Evolutionary conservation across 1,140 invertebrate species (phyloP).

Genomic region (Brachionus paranguensis): DNA sequence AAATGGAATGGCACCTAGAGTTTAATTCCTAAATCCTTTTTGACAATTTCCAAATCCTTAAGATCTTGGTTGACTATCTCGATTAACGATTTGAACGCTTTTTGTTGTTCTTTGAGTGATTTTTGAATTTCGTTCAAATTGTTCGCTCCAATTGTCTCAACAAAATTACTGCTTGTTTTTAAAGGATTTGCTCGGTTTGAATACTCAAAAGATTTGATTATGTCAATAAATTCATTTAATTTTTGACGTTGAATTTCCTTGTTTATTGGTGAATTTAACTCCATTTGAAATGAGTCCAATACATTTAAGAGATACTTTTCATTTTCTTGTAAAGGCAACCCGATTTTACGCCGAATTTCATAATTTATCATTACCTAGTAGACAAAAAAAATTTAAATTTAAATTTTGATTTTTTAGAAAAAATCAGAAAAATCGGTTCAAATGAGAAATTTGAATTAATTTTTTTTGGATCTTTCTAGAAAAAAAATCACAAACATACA

Average conservation of each 20-base stretch:
- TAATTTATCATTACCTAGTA: slow-evolving; percentile 22
- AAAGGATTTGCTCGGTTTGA: slow-evolving; percentile 11
- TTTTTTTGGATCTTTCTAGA: too few species aligned
- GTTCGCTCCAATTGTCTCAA: background rate
- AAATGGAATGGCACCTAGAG: background rate
- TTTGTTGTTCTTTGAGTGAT: slow-evolving; percentile 11
- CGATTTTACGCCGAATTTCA: slow-evolving; percentile 14
- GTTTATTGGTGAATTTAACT: slow-evolving; percentile 33
- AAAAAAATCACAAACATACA: too few species aligned
- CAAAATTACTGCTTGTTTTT: background rate
- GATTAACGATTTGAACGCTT: slow-evolving; percentile 27
- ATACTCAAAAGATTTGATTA: slow-evolving; percentile 5
- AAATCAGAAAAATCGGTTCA: too few species aligned
- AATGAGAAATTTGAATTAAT: too few species aligned
- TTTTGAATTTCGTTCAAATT: slow-evolving; percentile 21
- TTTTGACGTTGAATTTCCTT: slow-evolving; percentile 32
- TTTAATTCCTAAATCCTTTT: background rate
- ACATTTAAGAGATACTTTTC: slow-evolving; percentile 31
- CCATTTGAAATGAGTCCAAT: slow-evolving; percentile 32
- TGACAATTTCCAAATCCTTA: slow-evolving; percentile 13
- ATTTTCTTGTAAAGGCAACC: slow-evolving; percentile 27
- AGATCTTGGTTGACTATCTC: slow-evolving; percentile 34
- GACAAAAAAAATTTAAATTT: too few species aligned
- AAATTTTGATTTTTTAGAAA: too few species aligned
- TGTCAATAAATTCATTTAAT: slow-evolving; percentile 24